A percentile compares a stretch with the other conserved stretches of the same genome.
phyloP scores from a whole-genome alignment of 2,888 invertebrate genomes.

The Nemapogon koenigi region DNA sequence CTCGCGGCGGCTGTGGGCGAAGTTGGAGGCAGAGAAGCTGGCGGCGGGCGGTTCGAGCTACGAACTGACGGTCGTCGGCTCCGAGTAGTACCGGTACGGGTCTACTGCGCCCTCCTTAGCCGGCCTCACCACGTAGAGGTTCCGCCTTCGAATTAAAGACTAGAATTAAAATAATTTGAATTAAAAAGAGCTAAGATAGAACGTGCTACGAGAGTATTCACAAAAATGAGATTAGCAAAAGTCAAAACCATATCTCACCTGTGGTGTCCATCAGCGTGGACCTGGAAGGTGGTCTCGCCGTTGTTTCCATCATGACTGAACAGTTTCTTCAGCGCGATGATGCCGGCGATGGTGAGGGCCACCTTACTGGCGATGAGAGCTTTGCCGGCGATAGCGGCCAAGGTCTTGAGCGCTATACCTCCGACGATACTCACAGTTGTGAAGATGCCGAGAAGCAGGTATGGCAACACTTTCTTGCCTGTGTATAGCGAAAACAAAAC shows the following conservation, averaged over 20 bases:
- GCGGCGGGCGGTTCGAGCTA: conserved; percentile 12
- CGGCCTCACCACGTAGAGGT: conserved; percentile 68
- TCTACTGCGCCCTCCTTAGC: conserved; percentile 60
- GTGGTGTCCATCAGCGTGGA: conserved; percentile 72
- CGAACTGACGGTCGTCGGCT: conserved; percentile 33
- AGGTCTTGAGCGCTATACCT: conserved; percentile 72
- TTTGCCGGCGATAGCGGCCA: conserved; percentile 74
- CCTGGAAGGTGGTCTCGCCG: conserved; percentile 71
- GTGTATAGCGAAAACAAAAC: too few species aligned
- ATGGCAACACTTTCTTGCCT: conserved; percentile 65
- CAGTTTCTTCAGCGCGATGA: conserved; percentile 74
- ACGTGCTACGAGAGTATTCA: too few species aligned
- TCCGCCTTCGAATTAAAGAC: conserved; percentile 68
- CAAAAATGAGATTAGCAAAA: too few species aligned
- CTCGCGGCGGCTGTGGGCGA: conserved; percentile 24
- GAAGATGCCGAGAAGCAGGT: conserved; percentile 67
- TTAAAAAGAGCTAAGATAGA: conserved; percentile 23
- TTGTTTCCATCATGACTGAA: conserved; percentile 70
- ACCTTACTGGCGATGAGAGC: conserved; percentile 77
- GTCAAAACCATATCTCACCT: conserved; percentile 38
- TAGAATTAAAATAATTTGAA: conserved; percentile 50
- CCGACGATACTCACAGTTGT: conserved; percentile 73
- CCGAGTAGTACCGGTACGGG: conserved; percentile 67
- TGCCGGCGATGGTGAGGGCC: conserved; percentile 74
- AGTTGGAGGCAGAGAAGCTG: conserved; percentile 10